Percentiles rank a stretch among this genome's conserved stretches.
Evolutionary conservation across 2,888 invertebrate species (phyloP).

Genomic region (Drosophila seclusa): DNA sequence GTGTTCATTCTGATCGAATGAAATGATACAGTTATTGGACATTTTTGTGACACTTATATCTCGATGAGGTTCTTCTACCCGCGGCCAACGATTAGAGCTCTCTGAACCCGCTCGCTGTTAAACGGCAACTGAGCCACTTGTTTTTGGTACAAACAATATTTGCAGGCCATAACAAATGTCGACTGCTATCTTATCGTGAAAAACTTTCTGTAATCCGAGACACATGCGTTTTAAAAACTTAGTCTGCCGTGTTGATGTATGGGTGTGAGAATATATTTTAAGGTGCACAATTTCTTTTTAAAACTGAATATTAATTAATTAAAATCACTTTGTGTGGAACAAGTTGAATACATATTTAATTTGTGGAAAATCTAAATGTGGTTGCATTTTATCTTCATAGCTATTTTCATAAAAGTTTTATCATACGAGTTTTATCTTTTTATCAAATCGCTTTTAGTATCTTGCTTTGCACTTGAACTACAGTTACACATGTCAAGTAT

Average conservation of each 20-base stretch:
- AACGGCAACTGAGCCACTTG: constrained; percentile 52
- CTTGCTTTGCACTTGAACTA: neutral
- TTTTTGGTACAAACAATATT: constrained; percentile 23
- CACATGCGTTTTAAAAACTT: constrained; percentile 5
- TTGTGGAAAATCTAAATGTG: neutral
- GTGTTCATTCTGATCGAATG: constrained; percentile 88
- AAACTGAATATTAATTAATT: neutral
- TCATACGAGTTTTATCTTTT: neutral
- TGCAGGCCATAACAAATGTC: constrained; percentile 12
- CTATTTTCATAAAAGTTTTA: neutral
- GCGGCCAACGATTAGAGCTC: constrained; percentile 12
- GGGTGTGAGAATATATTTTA: neutral
- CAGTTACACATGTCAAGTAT: constrained; percentile 36
- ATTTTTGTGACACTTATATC: constrained; percentile 42
- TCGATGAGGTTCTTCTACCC: neutral
- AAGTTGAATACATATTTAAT: neutral
- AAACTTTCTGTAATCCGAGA: constrained; percentile 34
- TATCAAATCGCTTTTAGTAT: neutral
- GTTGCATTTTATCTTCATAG: neutral
- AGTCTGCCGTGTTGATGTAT: neutral
- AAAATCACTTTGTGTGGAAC: neutral
- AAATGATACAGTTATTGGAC: constrained; percentile 80
- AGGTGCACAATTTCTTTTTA: neutral
- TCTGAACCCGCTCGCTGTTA: constrained; percentile 51
- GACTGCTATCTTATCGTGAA: constrained; percentile 42